Percentiles rank a stretch among this genome's conserved stretches.
These are phyloP conservation scores for Pimephales promelas DNA, from an alignment of 2,113 vertebrate genomes.

Conservation along the genomic window DNA sequence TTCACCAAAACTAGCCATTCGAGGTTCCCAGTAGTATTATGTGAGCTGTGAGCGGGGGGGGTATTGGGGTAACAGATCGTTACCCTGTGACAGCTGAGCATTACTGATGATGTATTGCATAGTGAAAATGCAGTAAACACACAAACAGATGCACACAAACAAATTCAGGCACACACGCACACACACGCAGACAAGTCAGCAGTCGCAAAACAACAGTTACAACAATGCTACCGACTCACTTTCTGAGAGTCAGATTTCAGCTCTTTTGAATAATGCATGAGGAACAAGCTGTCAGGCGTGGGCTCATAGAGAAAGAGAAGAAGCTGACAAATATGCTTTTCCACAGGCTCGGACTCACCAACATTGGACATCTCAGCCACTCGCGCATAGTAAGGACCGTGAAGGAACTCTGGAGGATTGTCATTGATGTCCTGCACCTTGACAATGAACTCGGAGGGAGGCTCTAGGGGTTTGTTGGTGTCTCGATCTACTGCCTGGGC, in stretches of 20 bases:
- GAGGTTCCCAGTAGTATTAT: constrained; percentile 44
- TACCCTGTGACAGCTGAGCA: constrained; percentile 57
- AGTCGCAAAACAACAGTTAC: constrained; percentile 28
- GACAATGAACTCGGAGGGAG: constrained; percentile 96
- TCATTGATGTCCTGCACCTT: constrained; percentile 99
- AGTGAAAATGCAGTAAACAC: constrained; percentile 29
- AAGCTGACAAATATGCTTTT: constrained; percentile 8
- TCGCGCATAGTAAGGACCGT: constrained; percentile 92
- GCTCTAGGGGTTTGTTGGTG: constrained; percentile 93
- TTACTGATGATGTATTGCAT: constrained; percentile 62
- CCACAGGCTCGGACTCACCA: constrained; percentile 78
- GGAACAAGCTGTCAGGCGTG: constrained; percentile 24
- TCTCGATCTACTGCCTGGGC: constrained; percentile 93
- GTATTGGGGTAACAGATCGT: constrained; percentile 58
- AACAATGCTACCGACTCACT: constrained; percentile 30
- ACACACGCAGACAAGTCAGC: constrained; percentile 36
- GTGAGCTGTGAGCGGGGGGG: constrained; percentile 42
- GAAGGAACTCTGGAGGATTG: constrained; percentile 94
- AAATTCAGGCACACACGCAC: constrained; percentile 18
- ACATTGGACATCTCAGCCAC: constrained; percentile 98
- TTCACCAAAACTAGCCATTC: constrained; percentile 37
- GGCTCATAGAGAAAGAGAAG: constrained; percentile 22
- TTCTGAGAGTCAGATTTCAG: constrained; percentile 53
- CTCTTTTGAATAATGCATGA: constrained; percentile 54
- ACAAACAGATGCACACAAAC: constrained; percentile 37